Base-by-base conservation (phyloP, 2,888 invertebrate species). In the Sisyra terminalis region DNA sequence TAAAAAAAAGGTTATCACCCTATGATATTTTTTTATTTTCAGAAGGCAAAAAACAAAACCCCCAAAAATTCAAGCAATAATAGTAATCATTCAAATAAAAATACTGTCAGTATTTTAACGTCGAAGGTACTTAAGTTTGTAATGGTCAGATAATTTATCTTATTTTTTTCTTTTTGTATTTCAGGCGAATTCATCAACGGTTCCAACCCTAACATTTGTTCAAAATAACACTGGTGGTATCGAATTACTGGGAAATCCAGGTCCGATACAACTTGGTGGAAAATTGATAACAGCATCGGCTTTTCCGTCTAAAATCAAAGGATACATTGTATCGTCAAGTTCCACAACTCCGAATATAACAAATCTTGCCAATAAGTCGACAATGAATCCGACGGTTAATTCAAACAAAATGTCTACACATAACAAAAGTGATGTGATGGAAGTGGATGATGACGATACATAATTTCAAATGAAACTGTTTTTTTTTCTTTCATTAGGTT, bases 271-370 rank as follows among this genome's bases (percentile, higher is more conserved):
- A 3, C 46, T 54, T n/a, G 47, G 51, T 16, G 54, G 54, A 13
- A 56, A 55, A 46, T 45, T 53, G n/a, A 47, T 51, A 40, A 48
- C 52, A 6, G 45, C 52, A 37, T 50, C 48, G 15, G 48, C 50
- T 13, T 46, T 51, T 15, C 46, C 51, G 9, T 47, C 50, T 36
- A 52, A 52, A 48, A 46, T 43, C 10, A 43, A 43, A 31, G 43
- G 43, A 10, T 43, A 43, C 17, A 35, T 43, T n/a, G 43, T 43
- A 10, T 43, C 43, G 17, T 37, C 43, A 17, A 38, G 15, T 38
- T 34, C 34, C 3, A 34, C 34, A 4, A 34, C 34, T 14, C 11
- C 34, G 8, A 35, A 35, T 35, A 9, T 15, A 9, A 35, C 14
- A 13, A 24, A 24, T 24, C 13, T 32, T 32, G 3, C 32, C 5